Conservation (phyloP, 2,797 vertebrate species). For the Sitta carolinensis region DNA sequence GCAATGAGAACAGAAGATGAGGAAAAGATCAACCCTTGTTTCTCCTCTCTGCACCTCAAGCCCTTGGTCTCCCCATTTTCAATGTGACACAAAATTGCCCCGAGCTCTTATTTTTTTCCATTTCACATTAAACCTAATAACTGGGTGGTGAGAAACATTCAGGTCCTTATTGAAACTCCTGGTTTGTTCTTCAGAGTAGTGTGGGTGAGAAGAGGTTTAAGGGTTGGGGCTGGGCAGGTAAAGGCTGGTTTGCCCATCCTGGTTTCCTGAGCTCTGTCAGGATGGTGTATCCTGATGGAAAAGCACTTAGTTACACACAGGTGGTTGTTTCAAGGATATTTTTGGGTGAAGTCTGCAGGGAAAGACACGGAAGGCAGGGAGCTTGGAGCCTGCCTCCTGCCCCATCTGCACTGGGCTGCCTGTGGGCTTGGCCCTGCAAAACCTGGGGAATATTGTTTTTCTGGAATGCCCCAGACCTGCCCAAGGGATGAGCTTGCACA, state of each 20-base stretch:
- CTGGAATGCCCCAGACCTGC: not conserved
- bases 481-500: rapidly evolving
- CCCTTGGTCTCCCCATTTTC: not conserved
- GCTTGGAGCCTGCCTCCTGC: not conserved
- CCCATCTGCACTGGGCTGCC: not conserved
- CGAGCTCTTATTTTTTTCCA: not conserved
- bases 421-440: not conserved
- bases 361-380: not conserved
- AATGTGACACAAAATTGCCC: not conserved
- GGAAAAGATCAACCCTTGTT: not conserved
- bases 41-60: not conserved
- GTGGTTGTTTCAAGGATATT: not conserved
- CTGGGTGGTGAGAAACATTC: not conserved
- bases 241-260: not conserved
- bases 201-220: not conserved
- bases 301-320: not conserved
- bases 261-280: not conserved
- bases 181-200: not conserved
- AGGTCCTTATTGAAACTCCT: not conserved
- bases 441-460: not conserved
- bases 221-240: not conserved
- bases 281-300: not conserved
- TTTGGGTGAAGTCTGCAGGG: not conserved
- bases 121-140: not conserved
- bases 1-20: not conserved